Evolutionary conservation across 2,888 invertebrate species (phyloP).

Genomic region (Busseola fusca): DNA sequence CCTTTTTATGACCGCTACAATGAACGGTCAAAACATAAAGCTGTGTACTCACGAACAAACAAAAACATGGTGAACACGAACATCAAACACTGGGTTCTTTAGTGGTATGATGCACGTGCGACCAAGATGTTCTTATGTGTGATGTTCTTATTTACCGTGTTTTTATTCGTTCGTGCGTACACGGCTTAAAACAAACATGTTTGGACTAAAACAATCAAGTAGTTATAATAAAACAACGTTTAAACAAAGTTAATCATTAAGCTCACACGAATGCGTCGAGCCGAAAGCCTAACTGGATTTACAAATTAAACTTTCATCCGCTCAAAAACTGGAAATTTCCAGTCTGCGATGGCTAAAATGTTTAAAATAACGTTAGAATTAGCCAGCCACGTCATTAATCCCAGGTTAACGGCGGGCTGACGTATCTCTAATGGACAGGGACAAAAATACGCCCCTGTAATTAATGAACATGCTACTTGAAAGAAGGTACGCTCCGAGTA

Average conservation of each 20-base stretch:
- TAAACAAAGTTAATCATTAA: constrained; percentile 37
- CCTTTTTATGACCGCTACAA: neutral
- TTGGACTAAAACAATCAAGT: constrained; percentile 6
- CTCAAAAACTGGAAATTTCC: constrained; percentile 44
- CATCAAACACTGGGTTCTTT: no score
- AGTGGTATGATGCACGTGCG: no score
- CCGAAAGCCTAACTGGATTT: constrained; percentile 29
- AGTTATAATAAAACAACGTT: constrained; percentile 26
- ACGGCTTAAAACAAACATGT: neutral
- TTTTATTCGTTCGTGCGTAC: no score
- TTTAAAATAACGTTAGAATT: constrained; percentile 69
- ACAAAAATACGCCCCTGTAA: constrained; percentile 82
- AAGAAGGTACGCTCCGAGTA: constrained; percentile 59
- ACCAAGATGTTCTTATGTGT: no score
- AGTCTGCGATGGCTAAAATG: constrained; percentile 47
- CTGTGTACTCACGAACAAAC: no score
- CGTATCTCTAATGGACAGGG: constrained; percentile 84
- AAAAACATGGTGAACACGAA: no score
- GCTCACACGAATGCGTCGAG: constrained; percentile 12
- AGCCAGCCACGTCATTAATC: constrained; percentile 77
- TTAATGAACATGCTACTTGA: constrained; percentile 77
- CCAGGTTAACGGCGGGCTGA: constrained; percentile 76
- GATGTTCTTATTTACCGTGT: no score
- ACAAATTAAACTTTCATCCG: constrained; percentile 39
- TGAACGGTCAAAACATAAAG: neutral